phyloP scores from a whole-genome alignment of 2,888 invertebrate species.

The Xestia c-nigrum region DNA sequence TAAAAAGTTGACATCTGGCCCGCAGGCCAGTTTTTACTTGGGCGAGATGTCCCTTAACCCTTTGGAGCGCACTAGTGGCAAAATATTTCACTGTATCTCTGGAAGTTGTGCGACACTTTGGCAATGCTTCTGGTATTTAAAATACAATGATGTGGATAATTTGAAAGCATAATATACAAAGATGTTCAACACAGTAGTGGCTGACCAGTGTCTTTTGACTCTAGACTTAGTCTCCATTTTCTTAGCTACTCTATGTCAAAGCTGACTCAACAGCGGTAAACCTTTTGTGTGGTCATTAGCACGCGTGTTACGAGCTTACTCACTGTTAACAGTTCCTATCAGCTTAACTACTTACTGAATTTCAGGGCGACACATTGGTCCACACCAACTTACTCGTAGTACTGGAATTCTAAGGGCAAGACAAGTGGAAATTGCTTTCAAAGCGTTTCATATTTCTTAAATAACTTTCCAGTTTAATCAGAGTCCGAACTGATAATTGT shows the following conservation, averaged over 20 bases:
- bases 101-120: neutral
- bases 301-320: constrained; percentile 18
- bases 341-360: neutral
- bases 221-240: neutral
- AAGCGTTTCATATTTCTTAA: neutral
- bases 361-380: neutral
- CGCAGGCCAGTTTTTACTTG: no score
- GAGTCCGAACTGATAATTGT: neutral
- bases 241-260: constrained; percentile 1
- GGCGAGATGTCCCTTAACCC: no score
- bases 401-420: neutral
- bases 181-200: neutral
- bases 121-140: neutral
- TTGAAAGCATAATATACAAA: neutral
- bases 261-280: constrained; percentile 23
- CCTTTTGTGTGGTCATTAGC: constrained; percentile 24
- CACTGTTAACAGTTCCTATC: constrained; percentile 17
- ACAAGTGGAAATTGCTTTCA: neutral
- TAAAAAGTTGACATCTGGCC: no score
- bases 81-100: neutral
- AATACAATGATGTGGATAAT: neutral
- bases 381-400: neutral
- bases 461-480: neutral
- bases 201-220: neutral
- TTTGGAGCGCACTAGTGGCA: neutral